phyloP scores from a whole-genome alignment of 2,888 invertebrate genomes.

The Rhagonycha fulva region DNA sequence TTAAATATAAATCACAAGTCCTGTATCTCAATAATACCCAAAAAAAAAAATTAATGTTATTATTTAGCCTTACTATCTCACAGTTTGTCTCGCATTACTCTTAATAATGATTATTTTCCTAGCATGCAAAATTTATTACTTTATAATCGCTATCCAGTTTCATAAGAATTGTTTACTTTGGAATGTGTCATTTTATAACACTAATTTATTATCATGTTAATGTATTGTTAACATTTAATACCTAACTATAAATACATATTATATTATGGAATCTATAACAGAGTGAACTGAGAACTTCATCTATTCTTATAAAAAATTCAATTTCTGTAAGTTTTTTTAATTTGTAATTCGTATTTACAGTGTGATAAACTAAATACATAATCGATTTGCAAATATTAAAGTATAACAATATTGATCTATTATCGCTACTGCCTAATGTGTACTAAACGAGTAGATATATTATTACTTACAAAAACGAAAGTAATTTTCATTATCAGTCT shows the following conservation, averaged over 20 bases:
- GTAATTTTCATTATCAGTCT: slow-evolving; percentile 7
- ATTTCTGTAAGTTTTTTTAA: neutral
- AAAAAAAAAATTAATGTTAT: too few species aligned
- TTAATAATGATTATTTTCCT: neutral
- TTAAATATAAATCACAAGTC: too few species aligned
- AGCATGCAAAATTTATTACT: neutral
- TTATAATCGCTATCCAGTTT: neutral
- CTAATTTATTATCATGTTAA: neutral
- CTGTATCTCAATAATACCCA: too few species aligned
- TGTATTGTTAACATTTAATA: neutral
- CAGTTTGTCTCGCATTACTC: neutral
- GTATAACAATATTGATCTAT: neutral
- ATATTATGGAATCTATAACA: neutral
- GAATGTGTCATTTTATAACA: neutral
- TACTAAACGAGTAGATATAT: neutral
- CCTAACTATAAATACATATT: neutral
- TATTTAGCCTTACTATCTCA: too few species aligned
- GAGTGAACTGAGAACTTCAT: neutral
- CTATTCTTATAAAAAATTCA: neutral
- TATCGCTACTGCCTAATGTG: neutral
- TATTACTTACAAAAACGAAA: slow-evolving; percentile 15
- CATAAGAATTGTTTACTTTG: neutral
- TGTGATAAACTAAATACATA: neutral
- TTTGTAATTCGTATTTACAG: neutral
- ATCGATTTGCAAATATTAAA: neutral